These are phyloP conservation scores for Melinopterus prodromus DNA, from an alignment of 2,888 invertebrate genomes.

Conservation along the genomic window DNA sequence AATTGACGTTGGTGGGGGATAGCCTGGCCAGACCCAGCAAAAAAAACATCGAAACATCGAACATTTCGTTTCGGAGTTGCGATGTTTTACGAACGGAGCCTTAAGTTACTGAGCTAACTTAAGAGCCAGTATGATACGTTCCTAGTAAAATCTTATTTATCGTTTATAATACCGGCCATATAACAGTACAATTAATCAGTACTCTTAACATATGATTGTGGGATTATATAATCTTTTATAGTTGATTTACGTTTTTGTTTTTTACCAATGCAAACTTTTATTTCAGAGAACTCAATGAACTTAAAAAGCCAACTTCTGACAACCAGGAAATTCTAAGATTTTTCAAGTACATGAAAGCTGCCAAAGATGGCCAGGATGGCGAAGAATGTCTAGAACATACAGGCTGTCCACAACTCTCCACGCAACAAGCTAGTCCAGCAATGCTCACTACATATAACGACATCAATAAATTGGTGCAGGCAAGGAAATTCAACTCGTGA, in stretches of 20 bases:
- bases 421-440: constrained; percentile 76
- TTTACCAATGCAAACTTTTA: constrained; percentile 1
- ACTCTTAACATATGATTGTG: background rate
- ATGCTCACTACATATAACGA: constrained; percentile 89
- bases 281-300: constrained; percentile 83
- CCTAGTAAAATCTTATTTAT: too few relatives aligned
- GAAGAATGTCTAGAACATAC: constrained; percentile 74
- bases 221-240: background rate
- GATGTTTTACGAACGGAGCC: too few relatives aligned
- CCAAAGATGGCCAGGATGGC: constrained; percentile 86
- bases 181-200: background rate
- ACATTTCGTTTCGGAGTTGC: too few relatives aligned
- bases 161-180: too few relatives aligned
- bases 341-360: constrained; percentile 91
- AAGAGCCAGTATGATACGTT: too few relatives aligned
- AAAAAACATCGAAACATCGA: too few relatives aligned
- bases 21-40: too few relatives aligned
- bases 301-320: constrained; percentile 84
- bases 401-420: constrained; percentile 70
- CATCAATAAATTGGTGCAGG: constrained; percentile 86
- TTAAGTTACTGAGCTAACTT: too few relatives aligned
- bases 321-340: constrained; percentile 88
- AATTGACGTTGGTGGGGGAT: too few relatives aligned
- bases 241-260: background rate
- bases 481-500: constrained; percentile 67